These are phyloP conservation scores for Deroplatys truncata DNA, from an alignment of 2,888 invertebrate species.

Conservation along the genomic window DNA sequence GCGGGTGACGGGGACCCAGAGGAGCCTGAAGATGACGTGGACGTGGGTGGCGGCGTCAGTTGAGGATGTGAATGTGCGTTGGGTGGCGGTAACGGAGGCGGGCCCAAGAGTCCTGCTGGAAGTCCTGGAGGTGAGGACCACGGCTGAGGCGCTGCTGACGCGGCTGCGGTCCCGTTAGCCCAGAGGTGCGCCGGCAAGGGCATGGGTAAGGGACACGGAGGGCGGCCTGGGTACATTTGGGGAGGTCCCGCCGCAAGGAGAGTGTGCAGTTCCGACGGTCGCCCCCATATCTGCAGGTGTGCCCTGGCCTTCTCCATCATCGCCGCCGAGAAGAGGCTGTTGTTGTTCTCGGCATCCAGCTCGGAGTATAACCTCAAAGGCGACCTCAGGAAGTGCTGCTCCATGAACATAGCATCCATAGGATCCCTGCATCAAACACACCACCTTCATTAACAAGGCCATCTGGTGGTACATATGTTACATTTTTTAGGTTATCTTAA, in stretches of 20 bases:
- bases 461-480: too few species aligned
- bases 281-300: constrained; percentile 46
- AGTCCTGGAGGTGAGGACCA: constrained; percentile 30
- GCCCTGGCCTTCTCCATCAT: constrained; percentile 46
- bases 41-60: constrained; percentile 45
- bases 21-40: constrained; percentile 54
- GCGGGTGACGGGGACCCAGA: constrained; percentile 53
- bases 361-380: constrained; percentile 56
- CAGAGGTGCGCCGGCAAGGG: constrained; percentile 47
- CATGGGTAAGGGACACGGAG: constrained; percentile 39
- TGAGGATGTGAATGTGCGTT: constrained; percentile 33
- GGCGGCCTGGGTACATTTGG: constrained; percentile 24
- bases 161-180: constrained; percentile 38
- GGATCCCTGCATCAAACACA: constrained; percentile 53
- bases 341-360: constrained; percentile 51
- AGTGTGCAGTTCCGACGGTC: constrained; percentile 43
- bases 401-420: constrained; percentile 75
- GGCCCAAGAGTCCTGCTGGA: constrained; percentile 44
- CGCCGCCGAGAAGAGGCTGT: constrained; percentile 49
- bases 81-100: constrained; percentile 37
- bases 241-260: constrained; percentile 38
- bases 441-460: too few species aligned
- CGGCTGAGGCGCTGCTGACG: constrained; percentile 8
- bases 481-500: too few species aligned
- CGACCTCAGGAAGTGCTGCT: constrained; percentile 66